Base-by-base conservation (phyloP, 2,888 invertebrate genomes). In the Hetaerina titia region DNA sequence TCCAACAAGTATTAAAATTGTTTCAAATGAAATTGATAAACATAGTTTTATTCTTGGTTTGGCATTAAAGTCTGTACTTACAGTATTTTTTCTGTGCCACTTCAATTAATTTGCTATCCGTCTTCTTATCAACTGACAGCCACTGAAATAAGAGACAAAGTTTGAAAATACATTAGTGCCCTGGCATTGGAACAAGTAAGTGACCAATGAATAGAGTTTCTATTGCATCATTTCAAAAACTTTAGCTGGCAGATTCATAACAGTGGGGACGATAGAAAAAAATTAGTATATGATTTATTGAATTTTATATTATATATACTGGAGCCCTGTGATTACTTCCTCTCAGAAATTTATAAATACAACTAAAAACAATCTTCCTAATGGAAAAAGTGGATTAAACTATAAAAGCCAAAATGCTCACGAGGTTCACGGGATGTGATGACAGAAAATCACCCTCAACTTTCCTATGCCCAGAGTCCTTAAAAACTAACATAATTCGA, bases 71-170 rank as follows among this genome's bases (percentile, higher is more conserved):
- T 45, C 45, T 45, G 45, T 45, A 96, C 96, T 96, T 96, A 97
- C 97, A 96, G 96, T 97, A 97, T 95, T 96, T 96, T 95, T 96
- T 96, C 94, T 97, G 96, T 74, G 96, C 96, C 90, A 96, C 96
- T 95, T 97, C 97, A 95, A 97, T 97, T 11, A 96, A 94, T 95
- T 96, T 96, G 94, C 96, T 96, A 95, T 96, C 96, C 7, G 96
- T 96, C 95, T 96, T 97, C 95, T 96, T 96, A 95, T 96, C 96
- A 4, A 96, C 95, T 95, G 96, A 96, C 45, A 96, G 95, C 95
- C 95, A 96, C 96, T 96, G 95, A 15, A 96, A 96, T 95, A 95
- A 95, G 94, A 25, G 25, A 15, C 1, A 45, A 63, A 15, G 22
- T 8, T 11, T 31, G 19, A 90, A 56, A 45, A 11, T 45, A 89